Conservation (phyloP, 2,113 vertebrate species). For the Phaethornis superciliosus region DNA sequence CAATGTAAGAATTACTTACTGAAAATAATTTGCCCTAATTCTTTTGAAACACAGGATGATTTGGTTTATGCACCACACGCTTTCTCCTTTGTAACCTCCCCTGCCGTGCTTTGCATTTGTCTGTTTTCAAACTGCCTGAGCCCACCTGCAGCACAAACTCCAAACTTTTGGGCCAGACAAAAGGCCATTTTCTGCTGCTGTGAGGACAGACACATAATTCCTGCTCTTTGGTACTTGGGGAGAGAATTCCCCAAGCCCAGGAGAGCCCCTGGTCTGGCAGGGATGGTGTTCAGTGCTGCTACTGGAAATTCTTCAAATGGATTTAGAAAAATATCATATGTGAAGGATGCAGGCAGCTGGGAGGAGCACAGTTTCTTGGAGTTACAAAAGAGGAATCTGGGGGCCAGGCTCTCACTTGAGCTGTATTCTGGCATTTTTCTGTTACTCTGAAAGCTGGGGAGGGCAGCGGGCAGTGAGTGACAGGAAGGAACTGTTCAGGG, state of each 20-base stretch:
- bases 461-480: neutral
- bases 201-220: neutral
- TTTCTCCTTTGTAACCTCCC: neutral
- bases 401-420: neutral
- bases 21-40: neutral
- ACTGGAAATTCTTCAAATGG: neutral
- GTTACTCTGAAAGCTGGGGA: neutral
- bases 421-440: neutral
- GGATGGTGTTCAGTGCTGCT: neutral
- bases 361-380: neutral
- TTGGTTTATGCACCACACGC: neutral
- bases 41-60: neutral
- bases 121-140: neutral
- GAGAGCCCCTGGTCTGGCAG: neutral
- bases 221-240: neutral
- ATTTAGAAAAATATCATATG: neutral
- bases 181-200: neutral
- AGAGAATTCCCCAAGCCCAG: neutral
- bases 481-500: neutral
- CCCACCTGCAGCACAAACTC: neutral
- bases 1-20: neutral
- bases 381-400: neutral
- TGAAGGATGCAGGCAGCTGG: neutral
- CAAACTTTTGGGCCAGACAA: neutral
- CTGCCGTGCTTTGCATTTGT: neutral